phyloP scores from a whole-genome alignment of 2,113 vertebrate species.

The Ceuthmochares aereus region DNA sequence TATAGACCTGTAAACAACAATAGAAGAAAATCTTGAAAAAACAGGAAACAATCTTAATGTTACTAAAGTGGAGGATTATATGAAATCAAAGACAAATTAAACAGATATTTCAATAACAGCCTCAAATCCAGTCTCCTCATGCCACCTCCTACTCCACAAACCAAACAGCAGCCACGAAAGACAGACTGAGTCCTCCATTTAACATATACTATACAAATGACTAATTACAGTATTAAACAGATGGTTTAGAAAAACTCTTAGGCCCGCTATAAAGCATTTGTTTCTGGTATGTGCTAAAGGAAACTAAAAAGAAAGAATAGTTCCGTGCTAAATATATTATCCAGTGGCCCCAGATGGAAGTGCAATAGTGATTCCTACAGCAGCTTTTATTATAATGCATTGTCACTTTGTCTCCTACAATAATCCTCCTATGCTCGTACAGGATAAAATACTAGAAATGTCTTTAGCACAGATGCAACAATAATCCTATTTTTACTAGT shows the following conservation, averaged over 20 bases:
- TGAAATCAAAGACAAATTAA: neutral
- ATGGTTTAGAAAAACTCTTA: neutral
- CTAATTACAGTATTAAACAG: neutral
- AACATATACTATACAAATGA: neutral
- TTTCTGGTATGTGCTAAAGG: neutral
- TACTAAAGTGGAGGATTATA: neutral
- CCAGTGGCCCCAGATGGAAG: neutral
- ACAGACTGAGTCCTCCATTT: neutral
- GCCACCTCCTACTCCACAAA: neutral
- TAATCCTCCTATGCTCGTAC: neutral
- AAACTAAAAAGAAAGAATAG: neutral
- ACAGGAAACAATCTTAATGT: neutral
- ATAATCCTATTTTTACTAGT: neutral
- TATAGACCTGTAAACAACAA: conserved; percentile 84
- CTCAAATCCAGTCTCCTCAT: neutral
- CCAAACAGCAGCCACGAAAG: neutral
- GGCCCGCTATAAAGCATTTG: neutral
- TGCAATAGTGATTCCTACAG: neutral
- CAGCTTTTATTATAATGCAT: neutral
- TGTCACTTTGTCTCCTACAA: neutral
- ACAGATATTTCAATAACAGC: neutral
- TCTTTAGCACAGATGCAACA: neutral
- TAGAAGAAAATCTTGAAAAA: neutral
- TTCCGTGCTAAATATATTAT: neutral
- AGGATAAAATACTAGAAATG: neutral